These are phyloP conservation scores for Phalacrocorax pelagicus DNA, from an alignment of 2,113 vertebrate species.

Conservation along the genomic window DNA sequence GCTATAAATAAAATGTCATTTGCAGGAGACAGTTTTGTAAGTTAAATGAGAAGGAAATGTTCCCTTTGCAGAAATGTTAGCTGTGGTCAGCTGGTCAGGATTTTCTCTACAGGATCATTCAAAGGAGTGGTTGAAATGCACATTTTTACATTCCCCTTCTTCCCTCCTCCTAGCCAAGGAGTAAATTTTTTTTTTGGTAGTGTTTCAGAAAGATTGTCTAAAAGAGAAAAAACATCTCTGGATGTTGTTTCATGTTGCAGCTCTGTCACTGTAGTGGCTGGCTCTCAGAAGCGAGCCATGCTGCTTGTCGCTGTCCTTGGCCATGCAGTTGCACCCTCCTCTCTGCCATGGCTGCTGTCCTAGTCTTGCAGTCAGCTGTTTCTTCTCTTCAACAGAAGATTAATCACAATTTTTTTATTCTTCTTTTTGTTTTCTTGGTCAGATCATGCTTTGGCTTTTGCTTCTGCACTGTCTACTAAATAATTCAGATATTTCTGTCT, in stretches of 20 bases:
- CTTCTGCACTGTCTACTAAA: constrained; percentile 16
- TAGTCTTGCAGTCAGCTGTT: not conserved
- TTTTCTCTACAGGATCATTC: not conserved
- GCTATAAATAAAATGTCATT: constrained; percentile 70
- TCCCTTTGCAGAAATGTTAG: constrained; percentile 20
- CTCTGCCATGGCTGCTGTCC: not conserved
- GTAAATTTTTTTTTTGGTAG: not conserved
- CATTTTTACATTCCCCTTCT: not conserved
- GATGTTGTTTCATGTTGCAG: not conserved
- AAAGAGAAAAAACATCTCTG: not conserved
- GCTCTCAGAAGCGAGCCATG: not conserved
- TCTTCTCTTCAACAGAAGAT: not conserved
- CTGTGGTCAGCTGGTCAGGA: not conserved
- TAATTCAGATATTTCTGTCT: constrained; percentile 37
- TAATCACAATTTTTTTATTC: not conserved
- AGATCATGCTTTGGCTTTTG: constrained; percentile 4
- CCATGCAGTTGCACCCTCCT: not conserved
- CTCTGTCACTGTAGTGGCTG: not conserved
- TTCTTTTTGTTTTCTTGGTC: not conserved
- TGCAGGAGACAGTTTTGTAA: constrained; percentile 59
- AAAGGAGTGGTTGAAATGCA: not conserved
- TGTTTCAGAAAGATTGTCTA: not conserved
- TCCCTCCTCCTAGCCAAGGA: not conserved
- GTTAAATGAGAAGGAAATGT: constrained; percentile 60
- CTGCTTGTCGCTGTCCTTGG: not conserved